A percentile compares a stretch with the other conserved stretches of the same genome.
Conservation (phyloP, 2,113 vertebrate species). For the Circaetus gallicus region DNA sequence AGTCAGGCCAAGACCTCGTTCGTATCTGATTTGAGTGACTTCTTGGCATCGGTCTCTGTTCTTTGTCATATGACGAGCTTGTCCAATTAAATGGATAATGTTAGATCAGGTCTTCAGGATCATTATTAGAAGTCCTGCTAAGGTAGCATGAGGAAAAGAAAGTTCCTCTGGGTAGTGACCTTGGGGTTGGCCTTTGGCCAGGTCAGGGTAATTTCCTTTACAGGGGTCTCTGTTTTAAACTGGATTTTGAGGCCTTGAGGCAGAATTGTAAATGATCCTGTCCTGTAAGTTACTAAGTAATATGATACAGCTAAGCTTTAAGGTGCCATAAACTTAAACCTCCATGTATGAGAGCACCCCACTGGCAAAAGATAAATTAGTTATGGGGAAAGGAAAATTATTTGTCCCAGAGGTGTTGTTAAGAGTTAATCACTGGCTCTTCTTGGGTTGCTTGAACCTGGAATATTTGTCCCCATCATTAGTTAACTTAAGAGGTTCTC, state of each 20-base stretch:
- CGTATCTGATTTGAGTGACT: not conserved
- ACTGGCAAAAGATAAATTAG: conserved; percentile 19
- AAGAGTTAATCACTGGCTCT: not conserved
- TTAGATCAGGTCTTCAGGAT: not conserved
- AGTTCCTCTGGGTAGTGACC: not conserved
- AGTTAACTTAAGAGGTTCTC: not conserved
- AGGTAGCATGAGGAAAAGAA: not conserved
- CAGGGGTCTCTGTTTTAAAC: not conserved
- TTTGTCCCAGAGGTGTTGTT: not conserved
- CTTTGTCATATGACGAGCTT: not conserved
- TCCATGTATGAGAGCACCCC: not conserved
- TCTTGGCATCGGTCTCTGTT: not conserved
- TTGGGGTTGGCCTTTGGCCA: not conserved
- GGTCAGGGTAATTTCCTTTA: not conserved
- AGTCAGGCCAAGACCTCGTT: not conserved
- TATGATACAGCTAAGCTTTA: not conserved
- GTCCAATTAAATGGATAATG: not conserved
- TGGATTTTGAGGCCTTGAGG: not conserved
- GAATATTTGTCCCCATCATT: not conserved
- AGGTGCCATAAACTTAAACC: conserved; percentile 12
- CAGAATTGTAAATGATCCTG: not conserved
- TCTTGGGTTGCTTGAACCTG: conserved; percentile 6
- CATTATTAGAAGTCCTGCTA: not conserved
- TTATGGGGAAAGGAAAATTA: not conserved
- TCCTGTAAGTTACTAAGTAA: not conserved